These are phyloP conservation scores for Streblospio benedicti DNA, from an alignment of 1,140 invertebrate genomes.

Conservation along the genomic window DNA sequence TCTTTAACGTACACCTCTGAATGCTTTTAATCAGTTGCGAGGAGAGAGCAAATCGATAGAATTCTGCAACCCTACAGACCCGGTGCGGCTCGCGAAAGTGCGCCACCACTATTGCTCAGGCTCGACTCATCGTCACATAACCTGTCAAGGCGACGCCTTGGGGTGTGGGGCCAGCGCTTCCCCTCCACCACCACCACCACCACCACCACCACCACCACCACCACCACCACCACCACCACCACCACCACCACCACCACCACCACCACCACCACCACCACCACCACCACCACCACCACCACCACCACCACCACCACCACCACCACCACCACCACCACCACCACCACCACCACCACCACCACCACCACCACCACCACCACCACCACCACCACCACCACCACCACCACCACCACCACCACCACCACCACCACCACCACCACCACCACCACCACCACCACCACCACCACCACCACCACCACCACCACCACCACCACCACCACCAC, in stretches of 20 bases:
- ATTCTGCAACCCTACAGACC: too few species aligned
- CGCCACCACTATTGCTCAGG: too few species aligned
- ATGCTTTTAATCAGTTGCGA: too few species aligned
- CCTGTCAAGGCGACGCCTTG: too few species aligned
- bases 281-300: slow-evolving; percentile 9
- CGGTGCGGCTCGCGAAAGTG: too few species aligned
- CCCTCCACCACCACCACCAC: slow-evolving; percentile 6
- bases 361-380: slow-evolving; percentile 10
- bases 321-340: slow-evolving; percentile 10
- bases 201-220: slow-evolving; percentile 10
- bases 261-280: slow-evolving; percentile 10
- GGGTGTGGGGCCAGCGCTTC: too few species aligned
- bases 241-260: slow-evolving; percentile 10
- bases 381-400: slow-evolving; percentile 10
- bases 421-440: slow-evolving; percentile 2
- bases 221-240: slow-evolving; percentile 9
- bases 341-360: slow-evolving; percentile 9
- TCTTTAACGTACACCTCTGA: too few species aligned
- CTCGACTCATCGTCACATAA: too few species aligned
- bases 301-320: slow-evolving; percentile 10
- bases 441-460: slow-evolving; percentile 1
- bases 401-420: slow-evolving; percentile 3
- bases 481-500: slow-evolving; percentile 4
- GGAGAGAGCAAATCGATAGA: too few species aligned
- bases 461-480: not conserved